Percentiles rank a stretch among this genome's conserved stretches.
Evolutionary conservation across 2,888 invertebrate species (phyloP).

Genomic region (Leucophenga montana): DNA sequence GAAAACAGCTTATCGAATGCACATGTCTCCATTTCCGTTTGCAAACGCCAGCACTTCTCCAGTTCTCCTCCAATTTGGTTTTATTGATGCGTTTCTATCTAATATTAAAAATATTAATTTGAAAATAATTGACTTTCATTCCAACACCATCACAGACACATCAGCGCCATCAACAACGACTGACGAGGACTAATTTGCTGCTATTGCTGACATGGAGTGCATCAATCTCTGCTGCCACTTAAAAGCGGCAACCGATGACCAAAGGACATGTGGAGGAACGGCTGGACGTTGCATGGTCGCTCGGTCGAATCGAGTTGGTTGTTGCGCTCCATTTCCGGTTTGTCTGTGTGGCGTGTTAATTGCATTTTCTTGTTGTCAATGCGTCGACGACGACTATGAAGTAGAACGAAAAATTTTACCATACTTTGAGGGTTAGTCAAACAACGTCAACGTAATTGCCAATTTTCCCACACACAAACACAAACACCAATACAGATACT

Average conservation of each 20-base stretch:
- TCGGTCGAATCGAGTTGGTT: constrained; percentile 31
- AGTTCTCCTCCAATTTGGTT: too few species aligned
- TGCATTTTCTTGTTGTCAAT: constrained; percentile 63
- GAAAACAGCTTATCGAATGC: too few species aligned
- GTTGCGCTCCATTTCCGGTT: constrained; percentile 57
- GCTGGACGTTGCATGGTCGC: too few species aligned
- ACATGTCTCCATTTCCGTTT: too few species aligned
- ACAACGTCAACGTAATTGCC: constrained; percentile 58
- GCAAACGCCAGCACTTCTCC: too few species aligned
- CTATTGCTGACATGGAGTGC: constrained; percentile 27
- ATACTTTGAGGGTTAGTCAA: constrained; percentile 40
- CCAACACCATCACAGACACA: constrained; percentile 35
- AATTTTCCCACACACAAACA: constrained; percentile 39
- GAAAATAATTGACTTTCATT: constrained; percentile 56
- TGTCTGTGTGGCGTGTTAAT: constrained; percentile 62
- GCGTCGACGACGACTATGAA: too few species aligned
- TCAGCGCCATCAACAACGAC: constrained; percentile 17
- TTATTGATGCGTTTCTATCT: too few species aligned
- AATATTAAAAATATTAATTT: constrained; percentile 51
- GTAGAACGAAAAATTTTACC: too few species aligned
- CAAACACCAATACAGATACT: constrained; percentile 33
- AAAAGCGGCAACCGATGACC: too few species aligned
- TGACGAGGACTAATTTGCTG: constrained; percentile 42
- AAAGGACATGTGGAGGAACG: too few species aligned
- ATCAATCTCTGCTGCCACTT: constrained; percentile 27